Base-by-base conservation (phyloP, 92 coral and sea anemone genomes). In the Blastomussa wellsi region DNA sequence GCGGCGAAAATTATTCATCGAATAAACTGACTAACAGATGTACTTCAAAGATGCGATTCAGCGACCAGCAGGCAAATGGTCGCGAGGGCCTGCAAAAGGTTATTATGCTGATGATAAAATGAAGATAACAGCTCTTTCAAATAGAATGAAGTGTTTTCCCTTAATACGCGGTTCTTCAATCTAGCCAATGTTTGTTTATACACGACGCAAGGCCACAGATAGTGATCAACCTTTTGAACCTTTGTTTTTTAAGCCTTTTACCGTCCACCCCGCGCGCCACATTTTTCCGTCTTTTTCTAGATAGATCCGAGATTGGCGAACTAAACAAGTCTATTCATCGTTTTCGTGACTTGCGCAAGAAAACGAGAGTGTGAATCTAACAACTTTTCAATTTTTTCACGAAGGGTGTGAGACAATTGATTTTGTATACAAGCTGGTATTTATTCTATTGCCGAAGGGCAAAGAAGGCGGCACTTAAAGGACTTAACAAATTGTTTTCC, bases 161-260 rank as follows among this genome's bases (percentile, higher is more conserved):
- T 82, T 71, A 55, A 81, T 60, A 83, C 65, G 87, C 51, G 44
- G 47, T 83, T 74, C 68, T 83, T 83, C 87, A 83, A 83, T 83
- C 80, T 47, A 74, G 70, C 41, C 74, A 83, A 75, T 83, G 87
- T 83, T 83, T 83, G 60, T 83, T 83, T 83, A 74, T 42, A 38
- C 68, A 59, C 80, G 73, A 48, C 19, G 62, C 80, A 39, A 55
- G 87, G 53, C 12, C 53, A 32, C 4, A 52, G 94, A 91, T 91
- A 76, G 75, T 51, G 59, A 91, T 91, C 94, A 83, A 88, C 92
- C 94, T 88, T 81, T 88, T 85, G 94, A 91, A 80, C 94, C 62
- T 81, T 37, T 83, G 57, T 78, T 69, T 89, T 89, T 79, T 84
- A 89, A 89, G 92, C 78, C 77, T 88, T 80, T 87, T 88, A 62